A percentile compares a stretch with the other conserved stretches of the same genome.
Evolutionary conservation across 2,113 vertebrate species (phyloP).

Genomic region (Mormyrus lacerda): DNA sequence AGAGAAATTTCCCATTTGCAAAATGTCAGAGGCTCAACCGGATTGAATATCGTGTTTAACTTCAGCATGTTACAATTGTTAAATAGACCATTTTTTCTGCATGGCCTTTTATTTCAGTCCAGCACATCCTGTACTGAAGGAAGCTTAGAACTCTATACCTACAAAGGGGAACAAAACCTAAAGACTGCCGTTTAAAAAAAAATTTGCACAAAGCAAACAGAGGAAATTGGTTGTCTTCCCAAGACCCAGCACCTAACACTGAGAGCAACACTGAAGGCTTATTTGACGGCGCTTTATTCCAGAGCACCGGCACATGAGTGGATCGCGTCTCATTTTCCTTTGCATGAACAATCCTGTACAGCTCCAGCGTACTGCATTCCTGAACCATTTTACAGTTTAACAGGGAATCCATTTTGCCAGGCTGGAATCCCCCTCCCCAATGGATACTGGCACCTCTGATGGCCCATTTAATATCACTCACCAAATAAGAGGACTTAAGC

Average conservation of each 20-base stretch:
- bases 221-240: too few species aligned
- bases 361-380: not conserved
- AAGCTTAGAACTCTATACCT: not conserved
- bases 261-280: not conserved
- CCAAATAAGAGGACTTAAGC: not conserved
- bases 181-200: not conserved
- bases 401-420: not conserved
- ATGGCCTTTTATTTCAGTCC: not conserved
- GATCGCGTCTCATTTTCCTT: not conserved
- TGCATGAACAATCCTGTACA: not conserved
- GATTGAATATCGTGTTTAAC: not conserved
- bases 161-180: not conserved
- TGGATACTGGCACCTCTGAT: not conserved
- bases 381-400: not conserved
- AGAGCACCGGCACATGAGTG: not conserved
- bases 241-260: too few species aligned
- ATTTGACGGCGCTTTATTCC: not conserved
- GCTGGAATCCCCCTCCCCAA: not conserved
- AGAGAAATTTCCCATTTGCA: not conserved
- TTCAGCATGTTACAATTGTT: not conserved
- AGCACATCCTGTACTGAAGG: not conserved
- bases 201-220: not conserved
- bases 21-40: not conserved
- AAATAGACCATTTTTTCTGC: not conserved
- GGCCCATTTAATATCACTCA: not conserved